Evolutionary conservation across 2,797 vertebrate species (phyloP).

Genomic region (Sebastes alutus): DNA sequence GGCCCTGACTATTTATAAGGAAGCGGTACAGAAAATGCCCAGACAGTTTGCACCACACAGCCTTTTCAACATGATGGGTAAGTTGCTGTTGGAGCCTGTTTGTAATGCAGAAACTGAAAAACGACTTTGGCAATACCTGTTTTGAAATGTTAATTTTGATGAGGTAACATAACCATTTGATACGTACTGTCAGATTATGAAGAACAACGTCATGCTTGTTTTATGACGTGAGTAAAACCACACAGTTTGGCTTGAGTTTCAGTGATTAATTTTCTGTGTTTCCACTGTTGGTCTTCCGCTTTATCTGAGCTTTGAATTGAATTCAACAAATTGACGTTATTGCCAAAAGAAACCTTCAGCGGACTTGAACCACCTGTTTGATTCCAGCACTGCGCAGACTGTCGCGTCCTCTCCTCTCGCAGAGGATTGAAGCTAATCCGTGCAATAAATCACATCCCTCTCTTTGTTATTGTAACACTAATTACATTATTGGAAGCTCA

Average conservation of each 20-base stretch:
- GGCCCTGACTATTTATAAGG: constrained; percentile 81
- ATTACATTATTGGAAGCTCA: constrained; percentile 65
- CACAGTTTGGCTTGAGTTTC: neutral
- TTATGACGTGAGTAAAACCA: neutral
- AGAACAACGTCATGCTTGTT: neutral
- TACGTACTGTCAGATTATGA: neutral
- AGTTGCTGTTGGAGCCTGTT: constrained; percentile 58
- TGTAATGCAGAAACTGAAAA: neutral
- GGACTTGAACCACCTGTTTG: constrained; percentile 35
- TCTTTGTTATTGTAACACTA: constrained; percentile 66
- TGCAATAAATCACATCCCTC: constrained; percentile 53
- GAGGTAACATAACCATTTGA: neutral
- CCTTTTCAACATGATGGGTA: constrained; percentile 98
- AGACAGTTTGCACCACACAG: constrained; percentile 95
- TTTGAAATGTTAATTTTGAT: constrained; percentile 17
- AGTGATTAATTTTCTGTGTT: constrained; percentile 5
- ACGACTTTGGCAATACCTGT: neutral
- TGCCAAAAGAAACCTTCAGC: constrained; percentile 3
- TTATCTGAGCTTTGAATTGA: constrained; percentile 15
- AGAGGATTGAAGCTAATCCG: constrained; percentile 36
- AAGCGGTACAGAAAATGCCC: constrained; percentile 95
- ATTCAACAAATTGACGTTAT: constrained; percentile 22
- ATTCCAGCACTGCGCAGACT: constrained; percentile 6
- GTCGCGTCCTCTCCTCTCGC: constrained; percentile 6
- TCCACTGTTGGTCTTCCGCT: neutral